phyloP scores from a whole-genome alignment of 2,888 invertebrate species.

The Archips xylosteana region DNA sequence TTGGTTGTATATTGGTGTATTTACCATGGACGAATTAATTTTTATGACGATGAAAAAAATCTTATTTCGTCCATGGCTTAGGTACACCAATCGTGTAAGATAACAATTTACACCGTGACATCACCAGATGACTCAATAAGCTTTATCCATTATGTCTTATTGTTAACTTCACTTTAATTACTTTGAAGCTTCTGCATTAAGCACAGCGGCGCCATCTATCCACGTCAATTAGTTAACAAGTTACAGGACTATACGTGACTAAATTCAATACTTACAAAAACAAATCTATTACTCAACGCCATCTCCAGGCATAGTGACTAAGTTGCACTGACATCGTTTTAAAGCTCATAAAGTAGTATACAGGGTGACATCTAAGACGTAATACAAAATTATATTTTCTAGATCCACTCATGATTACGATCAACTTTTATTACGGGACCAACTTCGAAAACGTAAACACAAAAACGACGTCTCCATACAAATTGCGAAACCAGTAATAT shows the following conservation, averaged over 20 bases:
- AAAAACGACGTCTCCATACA: no score
- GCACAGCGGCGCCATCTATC: constrained; percentile 62
- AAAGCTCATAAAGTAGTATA: neutral
- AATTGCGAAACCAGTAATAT: no score
- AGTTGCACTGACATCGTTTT: neutral
- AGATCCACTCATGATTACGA: no score
- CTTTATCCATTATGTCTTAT: constrained; percentile 14
- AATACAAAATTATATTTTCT: no score
- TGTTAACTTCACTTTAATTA: constrained; percentile 22
- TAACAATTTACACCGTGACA: constrained; percentile 3
- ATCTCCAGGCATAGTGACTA: constrained; percentile 4
- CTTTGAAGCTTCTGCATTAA: constrained; percentile 44
- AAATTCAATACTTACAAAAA: constrained; percentile 60
- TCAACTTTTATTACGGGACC: no score
- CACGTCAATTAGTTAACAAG: constrained; percentile 71
- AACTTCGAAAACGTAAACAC: no score
- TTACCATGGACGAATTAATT: no score
- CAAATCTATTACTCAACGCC: constrained; percentile 42
- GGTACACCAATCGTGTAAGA: neutral
- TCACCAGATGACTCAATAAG: constrained; percentile 32
- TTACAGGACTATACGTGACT: constrained; percentile 60
- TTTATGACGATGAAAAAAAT: no score
- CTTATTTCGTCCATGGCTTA: neutral
- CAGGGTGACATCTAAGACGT: no score
- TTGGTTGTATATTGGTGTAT: neutral